Evolutionary conservation across 2,113 vertebrate genomes (phyloP), one percentile per base, ranked within the genome.

Genomic region (Pterocles orientalis): DNA sequence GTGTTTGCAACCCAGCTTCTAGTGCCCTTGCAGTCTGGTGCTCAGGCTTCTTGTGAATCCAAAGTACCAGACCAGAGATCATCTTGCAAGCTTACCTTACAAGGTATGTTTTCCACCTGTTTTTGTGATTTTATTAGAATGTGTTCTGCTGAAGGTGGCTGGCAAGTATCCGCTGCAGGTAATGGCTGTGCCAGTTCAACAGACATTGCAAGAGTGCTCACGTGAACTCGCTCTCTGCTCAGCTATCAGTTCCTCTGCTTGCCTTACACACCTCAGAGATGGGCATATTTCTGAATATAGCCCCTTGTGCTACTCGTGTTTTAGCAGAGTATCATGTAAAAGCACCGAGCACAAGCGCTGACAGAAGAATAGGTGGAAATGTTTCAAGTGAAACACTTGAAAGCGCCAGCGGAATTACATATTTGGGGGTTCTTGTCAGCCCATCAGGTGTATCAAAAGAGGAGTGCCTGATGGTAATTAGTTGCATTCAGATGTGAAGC

Each of bases 401-500:
- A 54, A 39, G 47, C 0, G 1, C 54, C 33, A 47, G 18, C 29
- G 36, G 26, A 58, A 43, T 45, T 14, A 75, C 6, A 23, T 5
- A 4, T 66, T 53, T 33, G 26, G 61, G 69, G 60, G 21, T 47
- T 53, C 19, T 43, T 57, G 51, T 58, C 69, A 58, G 60, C 14
- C 25, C 51, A 26, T 33, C 14, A 15, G 47, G 36, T 18, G 4
- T 73, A 34, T 36, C 21, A n/a, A 29, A 60, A 77, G 41, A 66
- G 20, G 17, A 60, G 13, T 26, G 20, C 6, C 31, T 34, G 2
- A 13, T n/a, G 39, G 53, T 23, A 68, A 47, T n/a, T 36, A 5
- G 53, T 51, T 1, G 0, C 45, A 33, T 10, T n/a, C 39, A 61
- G 54, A 47, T 0, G 1, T 39, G 62, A 39, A 61, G 29, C 54